Percentiles rank a stretch among this genome's conserved stretches.
Evolutionary conservation across 2,113 vertebrate species (phyloP).

Genomic region (Sitta europaea): DNA sequence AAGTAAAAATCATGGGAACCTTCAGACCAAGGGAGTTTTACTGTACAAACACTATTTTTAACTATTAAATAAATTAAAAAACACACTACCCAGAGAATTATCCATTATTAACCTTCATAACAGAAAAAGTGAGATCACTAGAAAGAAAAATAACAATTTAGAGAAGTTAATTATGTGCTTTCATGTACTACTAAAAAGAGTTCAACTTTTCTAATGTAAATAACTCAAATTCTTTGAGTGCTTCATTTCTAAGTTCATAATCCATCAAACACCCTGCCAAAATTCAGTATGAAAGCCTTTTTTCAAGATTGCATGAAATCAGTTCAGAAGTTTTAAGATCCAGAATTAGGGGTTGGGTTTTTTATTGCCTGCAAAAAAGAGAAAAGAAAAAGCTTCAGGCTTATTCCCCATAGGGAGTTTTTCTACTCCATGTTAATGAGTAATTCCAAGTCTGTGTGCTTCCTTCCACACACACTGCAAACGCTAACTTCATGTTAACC

Average conservation of each 20-base stretch:
- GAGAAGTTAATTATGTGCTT: background rate
- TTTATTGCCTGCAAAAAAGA: background rate
- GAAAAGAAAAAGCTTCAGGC: background rate
- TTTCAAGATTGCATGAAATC: background rate
- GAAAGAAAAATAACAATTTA: background rate
- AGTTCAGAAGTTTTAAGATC: background rate
- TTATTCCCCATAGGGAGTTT: background rate
- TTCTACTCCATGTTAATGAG: background rate
- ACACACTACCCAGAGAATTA: background rate
- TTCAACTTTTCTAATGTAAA: background rate
- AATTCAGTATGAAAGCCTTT: background rate
- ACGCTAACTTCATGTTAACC: slow-evolving; percentile 16
- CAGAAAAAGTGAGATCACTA: background rate
- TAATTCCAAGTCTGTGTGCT: background rate
- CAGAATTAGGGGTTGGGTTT: background rate
- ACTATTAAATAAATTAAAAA: background rate
- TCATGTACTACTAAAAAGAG: background rate
- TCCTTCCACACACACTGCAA: background rate
- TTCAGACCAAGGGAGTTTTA: background rate
- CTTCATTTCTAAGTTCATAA: background rate
- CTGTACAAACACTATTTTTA: background rate
- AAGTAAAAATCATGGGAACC: background rate
- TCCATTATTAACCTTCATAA: background rate
- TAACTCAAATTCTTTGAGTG: background rate
- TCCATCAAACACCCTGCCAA: background rate